A percentile compares a stretch with the other conserved stretches of the same genome.
These are phyloP conservation scores for Podarcis siculus DNA, from an alignment of 2,797 vertebrate species.

Conservation along the genomic window DNA sequence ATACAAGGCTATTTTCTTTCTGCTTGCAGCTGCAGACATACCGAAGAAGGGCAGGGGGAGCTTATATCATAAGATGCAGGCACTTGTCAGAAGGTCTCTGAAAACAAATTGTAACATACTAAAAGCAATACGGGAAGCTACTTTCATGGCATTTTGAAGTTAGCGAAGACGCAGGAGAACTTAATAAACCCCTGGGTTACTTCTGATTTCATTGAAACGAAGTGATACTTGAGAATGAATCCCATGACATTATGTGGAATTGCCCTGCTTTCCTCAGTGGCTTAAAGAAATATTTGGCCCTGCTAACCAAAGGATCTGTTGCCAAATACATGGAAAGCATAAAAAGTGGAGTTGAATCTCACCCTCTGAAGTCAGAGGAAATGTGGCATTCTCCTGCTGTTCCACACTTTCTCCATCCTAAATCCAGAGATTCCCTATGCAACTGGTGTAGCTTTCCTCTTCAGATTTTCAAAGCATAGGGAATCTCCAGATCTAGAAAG, in stretches of 20 bases:
- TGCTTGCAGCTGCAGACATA: background rate
- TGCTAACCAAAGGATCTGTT: background rate
- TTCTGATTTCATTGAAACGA: background rate
- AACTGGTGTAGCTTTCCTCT: no score
- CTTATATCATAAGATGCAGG: background rate
- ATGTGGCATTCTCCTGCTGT: no score
- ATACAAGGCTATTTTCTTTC: slow-evolving; percentile 20
- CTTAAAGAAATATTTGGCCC: slow-evolving; percentile 1
- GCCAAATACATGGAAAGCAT: background rate
- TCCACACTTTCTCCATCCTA: no score
- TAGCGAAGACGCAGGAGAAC: background rate
- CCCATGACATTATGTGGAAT: background rate
- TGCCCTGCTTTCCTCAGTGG: background rate
- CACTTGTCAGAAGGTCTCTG: slow-evolving; percentile 1
- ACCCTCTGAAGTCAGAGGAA: no score
- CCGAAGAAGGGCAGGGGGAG: background rate
- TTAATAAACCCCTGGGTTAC: background rate
- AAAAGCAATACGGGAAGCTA: background rate
- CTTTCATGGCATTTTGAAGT: background rate
- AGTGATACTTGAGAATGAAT: background rate
- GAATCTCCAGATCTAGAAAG: no score
- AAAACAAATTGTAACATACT: slow-evolving; percentile 5
- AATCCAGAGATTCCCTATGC: no score
- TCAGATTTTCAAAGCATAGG: no score
- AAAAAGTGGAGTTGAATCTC: background rate